Base-by-base conservation (phyloP, 2,797 vertebrate genomes). In the Lophotriccus pileatus region DNA sequence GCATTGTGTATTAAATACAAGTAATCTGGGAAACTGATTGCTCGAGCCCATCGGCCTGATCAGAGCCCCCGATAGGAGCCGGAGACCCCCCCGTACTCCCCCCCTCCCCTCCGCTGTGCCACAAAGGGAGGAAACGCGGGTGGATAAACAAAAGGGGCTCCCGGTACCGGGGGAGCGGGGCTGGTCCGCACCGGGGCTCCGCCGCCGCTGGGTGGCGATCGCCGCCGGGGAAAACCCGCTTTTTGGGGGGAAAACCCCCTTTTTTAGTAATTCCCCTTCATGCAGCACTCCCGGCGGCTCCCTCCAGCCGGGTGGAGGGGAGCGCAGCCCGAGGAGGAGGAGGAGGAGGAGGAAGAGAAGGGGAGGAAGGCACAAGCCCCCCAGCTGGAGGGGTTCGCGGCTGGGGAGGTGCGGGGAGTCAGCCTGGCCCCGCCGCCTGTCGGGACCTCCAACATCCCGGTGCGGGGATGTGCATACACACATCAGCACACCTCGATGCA, bases 1-100 rank as follows among this genome's bases (percentile, higher is more conserved):
- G 99, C 99, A 99, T 99, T 99, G 99, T 99, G 99, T 99, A 99
- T 99, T 99, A 99, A 99, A 99, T 98, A 99, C 98, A 98, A 99
- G 99, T 99, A 99, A 99, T 99, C 99, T 99, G 98, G 98, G 98
- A 98, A 99, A 98, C 98, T 98, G 98, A 99, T 98, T 98, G 98
- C 98, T 98, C 88, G 94, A 98, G 98, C 98, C 98, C 97, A 96
- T 94, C 97, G 97, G 97, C 98, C 98, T 98, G 98, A 98, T 98
- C 97, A 91, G 97, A 97, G 97, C 97, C 98, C 97, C 97, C 96
- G 98, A 97, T 97, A 97, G 97, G 88, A 95, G 73, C 79, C 73
- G 63, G 55, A 80, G 89, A 50, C 49, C 15, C 49, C 46, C 60
- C 89, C 93, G 69, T 5, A 30, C 46, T 41, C 9, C 47, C 68